These are phyloP conservation scores for Uloborus plumipes DNA, from an alignment of 2,888 invertebrate species.

Conservation along the genomic window DNA sequence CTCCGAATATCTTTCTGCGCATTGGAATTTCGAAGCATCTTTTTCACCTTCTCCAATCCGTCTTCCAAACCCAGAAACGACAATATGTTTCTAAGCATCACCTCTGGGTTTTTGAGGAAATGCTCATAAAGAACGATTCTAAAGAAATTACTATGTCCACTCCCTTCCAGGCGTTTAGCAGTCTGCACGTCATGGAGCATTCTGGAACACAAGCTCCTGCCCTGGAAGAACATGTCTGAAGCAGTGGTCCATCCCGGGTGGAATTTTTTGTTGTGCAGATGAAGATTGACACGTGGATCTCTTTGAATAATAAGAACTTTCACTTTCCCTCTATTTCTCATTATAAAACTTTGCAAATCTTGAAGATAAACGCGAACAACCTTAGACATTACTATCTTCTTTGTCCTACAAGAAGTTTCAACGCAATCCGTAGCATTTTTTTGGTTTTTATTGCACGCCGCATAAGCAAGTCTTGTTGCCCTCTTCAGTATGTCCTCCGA, in stretches of 20 bases:
- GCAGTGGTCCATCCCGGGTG: constrained; percentile 33
- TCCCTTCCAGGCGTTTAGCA: constrained; percentile 39
- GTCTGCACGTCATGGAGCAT: constrained; percentile 53
- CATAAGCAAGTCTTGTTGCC: constrained; percentile 7
- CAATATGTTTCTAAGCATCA: constrained; percentile 33
- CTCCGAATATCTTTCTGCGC: constrained; percentile 27
- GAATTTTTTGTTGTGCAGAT: constrained; percentile 23
- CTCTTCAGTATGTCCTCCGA: constrained; percentile 39
- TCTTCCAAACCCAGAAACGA: constrained; percentile 34
- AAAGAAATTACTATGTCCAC: constrained; percentile 36
- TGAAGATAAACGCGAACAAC: constrained; percentile 44
- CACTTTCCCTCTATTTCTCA: constrained; percentile 17
- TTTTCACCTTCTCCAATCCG: constrained; percentile 11
- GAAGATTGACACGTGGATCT: constrained; percentile 49
- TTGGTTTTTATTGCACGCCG: constrained; percentile 4
- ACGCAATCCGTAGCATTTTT: constrained; percentile 33
- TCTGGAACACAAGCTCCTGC: constrained; percentile 48
- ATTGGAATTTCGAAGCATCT: constrained; percentile 26
- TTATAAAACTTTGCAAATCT: constrained; percentile 38
- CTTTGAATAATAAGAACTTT: constrained; percentile 50
- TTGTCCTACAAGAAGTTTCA: constrained; percentile 27
- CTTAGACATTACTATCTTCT: constrained; percentile 22
- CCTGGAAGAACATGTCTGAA: constrained; percentile 56
- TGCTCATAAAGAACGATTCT: constrained; percentile 52
- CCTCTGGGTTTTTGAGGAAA: constrained; percentile 50